phyloP scores from a whole-genome alignment of 2,113 vertebrate genomes.

The Alethe diademata region DNA sequence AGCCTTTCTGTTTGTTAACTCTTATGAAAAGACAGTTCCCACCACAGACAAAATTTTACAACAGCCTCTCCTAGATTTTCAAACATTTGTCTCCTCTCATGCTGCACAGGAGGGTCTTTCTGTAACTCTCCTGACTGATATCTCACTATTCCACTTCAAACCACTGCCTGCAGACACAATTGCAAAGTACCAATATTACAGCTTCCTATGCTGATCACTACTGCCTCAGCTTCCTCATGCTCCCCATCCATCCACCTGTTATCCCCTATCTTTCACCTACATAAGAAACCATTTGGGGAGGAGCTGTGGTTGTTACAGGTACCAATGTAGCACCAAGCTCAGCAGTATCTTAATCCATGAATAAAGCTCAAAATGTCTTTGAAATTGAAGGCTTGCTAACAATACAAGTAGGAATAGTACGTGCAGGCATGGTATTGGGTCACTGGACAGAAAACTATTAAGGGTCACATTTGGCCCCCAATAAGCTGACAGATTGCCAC shows the following conservation, averaged over 20 bases:
- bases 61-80: background rate
- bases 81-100: background rate
- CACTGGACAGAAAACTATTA: background rate
- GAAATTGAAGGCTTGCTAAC: background rate
- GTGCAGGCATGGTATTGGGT: background rate
- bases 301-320: background rate
- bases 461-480: background rate
- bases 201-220: background rate
- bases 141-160: background rate
- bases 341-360: background rate
- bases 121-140: background rate
- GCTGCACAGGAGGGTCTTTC: background rate
- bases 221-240: background rate
- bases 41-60: background rate
- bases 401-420: background rate
- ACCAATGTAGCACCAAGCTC: background rate
- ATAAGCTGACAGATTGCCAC: background rate
- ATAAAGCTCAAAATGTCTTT: background rate
- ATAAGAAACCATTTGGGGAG: background rate
- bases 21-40: background rate
- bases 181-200: background rate
- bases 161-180: background rate
- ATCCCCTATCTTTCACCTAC: background rate
- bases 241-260: background rate
- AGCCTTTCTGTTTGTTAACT: background rate